Evolutionary conservation across 2,797 vertebrate species (phyloP), one percentile per base, ranked within the genome.

Genomic region (Salarias fasciatus): DNA sequence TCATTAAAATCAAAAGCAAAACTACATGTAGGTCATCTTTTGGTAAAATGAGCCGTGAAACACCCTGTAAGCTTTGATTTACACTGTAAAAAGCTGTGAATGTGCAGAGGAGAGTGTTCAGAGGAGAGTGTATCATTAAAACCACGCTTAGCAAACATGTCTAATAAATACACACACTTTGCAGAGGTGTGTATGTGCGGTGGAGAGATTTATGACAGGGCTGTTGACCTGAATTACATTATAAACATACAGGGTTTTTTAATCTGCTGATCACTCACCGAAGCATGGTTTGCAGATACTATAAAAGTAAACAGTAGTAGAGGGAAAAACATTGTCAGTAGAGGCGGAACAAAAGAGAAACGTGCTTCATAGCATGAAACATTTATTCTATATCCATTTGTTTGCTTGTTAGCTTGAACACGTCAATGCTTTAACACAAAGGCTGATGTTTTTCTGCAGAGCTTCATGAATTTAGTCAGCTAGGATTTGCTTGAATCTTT

Each of bases 281-380:
- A 11, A 18, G 15, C 42, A 44, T 15, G 29, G 10, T 44, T 24
- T 7, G 2, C 41, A 43, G 41, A 18, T 45, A 5, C 43, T 29
- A 46, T 29, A 11, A 29, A 43, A 43, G 13, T 15, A 15, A 43
- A 15, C 44, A 46, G 11, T 46, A 10, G 44, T 7, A 11, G 47
- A 11, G 33, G 30, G 33, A 38, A 53, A 46, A 1, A 24, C 38
- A 11, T 58, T 67, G 12, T 53, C 53, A 28, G 48, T 44, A 35
- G 14, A 44, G 41, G 46, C 24, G 31, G 7, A 30, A n/a, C 1
- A 65, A 24, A 44, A 28, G 69, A 53, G 41, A 24, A 36, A 76
- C 71, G 11, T 46, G 28, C 58, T 60, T 8, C 15, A 13, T 5
- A 37, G 48, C 2, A 53, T 18, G 11, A 7, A 30, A 15, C 12